Conservation (phyloP, 2,888 invertebrate species). For the Ceriagrion tenellum region DNA sequence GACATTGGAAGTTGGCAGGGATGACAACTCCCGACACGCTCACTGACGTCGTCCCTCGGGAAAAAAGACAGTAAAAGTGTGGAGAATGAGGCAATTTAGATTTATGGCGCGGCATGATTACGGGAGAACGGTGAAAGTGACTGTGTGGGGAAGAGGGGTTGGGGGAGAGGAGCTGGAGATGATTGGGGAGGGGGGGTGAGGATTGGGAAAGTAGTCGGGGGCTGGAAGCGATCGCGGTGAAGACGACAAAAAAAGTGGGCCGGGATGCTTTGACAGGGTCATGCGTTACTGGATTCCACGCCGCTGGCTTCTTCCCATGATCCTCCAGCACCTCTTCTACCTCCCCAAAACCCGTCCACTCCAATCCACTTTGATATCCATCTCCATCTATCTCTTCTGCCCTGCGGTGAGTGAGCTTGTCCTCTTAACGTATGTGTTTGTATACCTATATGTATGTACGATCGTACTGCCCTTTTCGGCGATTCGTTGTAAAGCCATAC, state of each 20-base stretch:
- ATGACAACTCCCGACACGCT: background rate
- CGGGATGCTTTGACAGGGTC: background rate
- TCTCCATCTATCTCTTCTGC: background rate
- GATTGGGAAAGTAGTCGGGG: background rate
- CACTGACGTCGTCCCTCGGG: background rate
- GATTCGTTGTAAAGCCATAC: too few relatives aligned
- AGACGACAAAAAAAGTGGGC: background rate
- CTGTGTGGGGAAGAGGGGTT: background rate
- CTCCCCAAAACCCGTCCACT: background rate
- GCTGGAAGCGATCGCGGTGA: background rate
- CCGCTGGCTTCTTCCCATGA: background rate
- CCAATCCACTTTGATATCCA: background rate
- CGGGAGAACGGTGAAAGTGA: background rate
- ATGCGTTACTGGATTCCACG: background rate
- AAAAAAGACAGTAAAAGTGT: background rate
- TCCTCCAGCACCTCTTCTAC: background rate
- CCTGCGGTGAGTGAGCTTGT: background rate
- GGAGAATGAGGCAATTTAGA: background rate
- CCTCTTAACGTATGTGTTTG: background rate
- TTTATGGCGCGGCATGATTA: background rate
- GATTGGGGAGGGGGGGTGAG: too few relatives aligned
- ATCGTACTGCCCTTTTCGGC: too few relatives aligned
- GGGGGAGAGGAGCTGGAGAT: background rate
- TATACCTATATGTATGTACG: too few relatives aligned
- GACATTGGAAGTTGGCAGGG: background rate